Evolutionary conservation across 2,888 invertebrate species (phyloP), one percentile per base, ranked within the genome.

Genomic region (Ariolimax columbianus): DNA sequence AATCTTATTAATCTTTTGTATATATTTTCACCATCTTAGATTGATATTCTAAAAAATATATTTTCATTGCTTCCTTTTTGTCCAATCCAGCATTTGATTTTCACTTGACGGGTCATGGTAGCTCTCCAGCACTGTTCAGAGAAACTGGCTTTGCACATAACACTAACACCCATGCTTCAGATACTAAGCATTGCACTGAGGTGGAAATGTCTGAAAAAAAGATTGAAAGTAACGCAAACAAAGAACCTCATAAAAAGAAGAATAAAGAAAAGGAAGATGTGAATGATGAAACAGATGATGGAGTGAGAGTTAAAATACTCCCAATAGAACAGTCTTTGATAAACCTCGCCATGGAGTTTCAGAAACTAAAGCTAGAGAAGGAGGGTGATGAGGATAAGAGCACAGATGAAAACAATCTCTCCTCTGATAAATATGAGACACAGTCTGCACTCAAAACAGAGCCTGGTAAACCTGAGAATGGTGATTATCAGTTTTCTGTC

Each of bases 41-140:
- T 36, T 47, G 0, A 77, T 47, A 55, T 36, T 51, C 30, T 55
- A n/a, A 55, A 17, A 55, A 55, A 33, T 55, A 19, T 19, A 55
- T 36, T 30, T 33, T 55, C 36, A 77, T 17, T 38, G 36, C 40
- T 79, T 66, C 43, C 30, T 78, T 75, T 77, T 70, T n/a, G 73
- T 70, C 43, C 47, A 63, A 23, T 55, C 51, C 87, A 88, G 88
- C 81, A 43, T 85, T 88, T 72, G 87, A 87, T 81, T 88, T 88
- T 86, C 87, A 86, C 77, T 77, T 82, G 83, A 88, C 88, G 23
- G 85, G 82, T 30, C 82, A 82, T 55, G 88, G 88, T 55, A 70
- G 84, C 33, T 85, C 87, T 80, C 86, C 86, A 30, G 36, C 30
- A 59, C 77, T 47, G 11, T 68, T 66, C 38, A 59, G 55, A 14